Conservation (phyloP, 1,140 invertebrate species). For the Drosophila athabasca region DNA sequence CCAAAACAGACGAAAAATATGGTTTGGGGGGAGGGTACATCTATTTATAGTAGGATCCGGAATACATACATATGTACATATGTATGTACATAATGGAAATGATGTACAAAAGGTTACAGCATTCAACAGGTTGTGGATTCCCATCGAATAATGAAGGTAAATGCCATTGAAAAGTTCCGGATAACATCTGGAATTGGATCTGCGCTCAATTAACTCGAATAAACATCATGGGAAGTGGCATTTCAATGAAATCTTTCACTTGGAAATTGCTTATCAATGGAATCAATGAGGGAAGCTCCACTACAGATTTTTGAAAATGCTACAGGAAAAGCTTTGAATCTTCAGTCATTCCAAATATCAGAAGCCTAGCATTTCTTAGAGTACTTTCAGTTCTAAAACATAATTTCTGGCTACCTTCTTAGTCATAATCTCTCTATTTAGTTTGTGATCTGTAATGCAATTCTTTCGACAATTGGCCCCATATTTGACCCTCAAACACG, state of each 20-base stretch:
- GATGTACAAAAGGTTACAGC: conserved; percentile 5
- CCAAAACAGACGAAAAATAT: conserved; percentile 29
- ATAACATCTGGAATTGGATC: conserved; percentile 13
- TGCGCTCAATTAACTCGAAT: conserved; percentile 21
- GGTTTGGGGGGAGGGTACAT: conserved; percentile 30
- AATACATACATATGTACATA: neutral
- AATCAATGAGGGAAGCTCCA: too few species aligned
- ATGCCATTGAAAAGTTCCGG: neutral
- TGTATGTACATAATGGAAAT: conserved; percentile 12
- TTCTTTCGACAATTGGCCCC: neutral
- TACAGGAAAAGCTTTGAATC: too few species aligned
- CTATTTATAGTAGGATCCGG: conserved; percentile 34
- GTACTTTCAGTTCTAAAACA: too few species aligned
- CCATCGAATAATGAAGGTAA: neutral
- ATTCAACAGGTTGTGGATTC: conserved; percentile 24
- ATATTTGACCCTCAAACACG: conserved; percentile 22
- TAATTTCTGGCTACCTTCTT: too few species aligned
- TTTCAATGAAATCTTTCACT: too few species aligned
- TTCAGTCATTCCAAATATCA: too few species aligned
- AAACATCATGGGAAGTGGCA: conserved; percentile 5
- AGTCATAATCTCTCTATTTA: too few species aligned
- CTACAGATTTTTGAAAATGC: too few species aligned
- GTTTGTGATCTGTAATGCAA: too few species aligned
- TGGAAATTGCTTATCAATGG: neutral
- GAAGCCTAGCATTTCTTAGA: too few species aligned